Percentiles rank a stretch among this genome's conserved stretches.
These are phyloP conservation scores for Plebejus melissa DNA, from an alignment of 2,888 invertebrate genomes.

Conservation along the genomic window DNA sequence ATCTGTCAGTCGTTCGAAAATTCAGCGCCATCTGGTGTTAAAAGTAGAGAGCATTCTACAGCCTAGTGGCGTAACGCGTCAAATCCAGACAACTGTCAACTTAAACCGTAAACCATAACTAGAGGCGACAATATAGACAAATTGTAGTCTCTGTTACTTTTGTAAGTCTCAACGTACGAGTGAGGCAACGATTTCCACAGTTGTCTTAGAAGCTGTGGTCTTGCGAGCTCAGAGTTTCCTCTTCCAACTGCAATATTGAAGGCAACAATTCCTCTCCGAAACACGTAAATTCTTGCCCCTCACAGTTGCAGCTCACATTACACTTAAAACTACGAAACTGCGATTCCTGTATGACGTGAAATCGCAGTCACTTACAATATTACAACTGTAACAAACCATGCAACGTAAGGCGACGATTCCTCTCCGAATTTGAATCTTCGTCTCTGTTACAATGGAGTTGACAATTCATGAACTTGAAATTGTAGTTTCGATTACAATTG, in stretches of 20 bases:
- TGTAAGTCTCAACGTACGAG: not conserved
- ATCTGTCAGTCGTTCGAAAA: not conserved
- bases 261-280: constrained; percentile 19
- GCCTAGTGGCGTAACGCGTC: not conserved
- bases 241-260: not conserved
- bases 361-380: not conserved
- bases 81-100: not conserved
- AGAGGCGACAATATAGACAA: not conserved
- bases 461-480: not conserved
- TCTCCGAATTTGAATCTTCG: not conserved
- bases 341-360: constrained; percentile 12
- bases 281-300: not conserved
- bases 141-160: not conserved
- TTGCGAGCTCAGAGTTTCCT: not conserved
- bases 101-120: not conserved
- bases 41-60: not conserved
- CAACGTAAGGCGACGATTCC: not conserved
- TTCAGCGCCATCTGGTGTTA: not conserved
- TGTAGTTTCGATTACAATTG: not conserved
- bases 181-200: not conserved
- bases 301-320: not conserved
- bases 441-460: not conserved
- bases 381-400: not conserved
- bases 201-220: not conserved
- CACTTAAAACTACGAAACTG: not conserved